Percentiles rank a stretch among this genome's conserved stretches.
Conservation (phyloP, 1,140 invertebrate genomes). For the Drosophila kanapiae region DNA sequence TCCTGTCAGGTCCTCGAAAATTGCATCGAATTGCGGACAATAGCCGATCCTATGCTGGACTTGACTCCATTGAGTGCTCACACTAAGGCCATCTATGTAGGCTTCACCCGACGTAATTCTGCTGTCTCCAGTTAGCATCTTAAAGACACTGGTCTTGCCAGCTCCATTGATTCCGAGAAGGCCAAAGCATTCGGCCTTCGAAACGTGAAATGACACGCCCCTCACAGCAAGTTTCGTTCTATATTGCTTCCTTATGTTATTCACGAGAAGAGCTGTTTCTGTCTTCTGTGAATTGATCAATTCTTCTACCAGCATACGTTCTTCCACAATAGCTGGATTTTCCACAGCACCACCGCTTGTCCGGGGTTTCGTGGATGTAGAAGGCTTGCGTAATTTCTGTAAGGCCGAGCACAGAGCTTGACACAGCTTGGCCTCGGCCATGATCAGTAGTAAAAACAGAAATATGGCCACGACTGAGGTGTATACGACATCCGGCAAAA, state of each 20-base stretch:
- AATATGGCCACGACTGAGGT: not conserved
- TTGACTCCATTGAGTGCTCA: slow-evolving; percentile 83
- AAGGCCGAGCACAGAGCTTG: fast-evolving
- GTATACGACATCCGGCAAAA: slow-evolving; percentile 56
- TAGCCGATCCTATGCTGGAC: slow-evolving; percentile 90
- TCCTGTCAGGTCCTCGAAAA: slow-evolving; percentile 93
- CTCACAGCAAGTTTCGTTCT: slow-evolving; percentile 88
- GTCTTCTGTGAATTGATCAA: slow-evolving; percentile 21
- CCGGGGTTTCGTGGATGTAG: not conserved
- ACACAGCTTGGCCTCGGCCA: slow-evolving; percentile 33
- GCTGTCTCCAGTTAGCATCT: slow-evolving; percentile 94
- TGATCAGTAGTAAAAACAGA: slow-evolving; percentile 38
- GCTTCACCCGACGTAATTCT: slow-evolving; percentile 86
- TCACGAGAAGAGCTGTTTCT: slow-evolving; percentile 79
- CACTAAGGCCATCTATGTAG: slow-evolving; percentile 86
- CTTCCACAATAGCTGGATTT: slow-evolving; percentile 19
- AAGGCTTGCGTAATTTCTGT: not conserved
- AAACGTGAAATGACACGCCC: slow-evolving; percentile 88
- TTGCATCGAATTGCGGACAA: slow-evolving; percentile 94
- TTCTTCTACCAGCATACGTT: slow-evolving; percentile 72
- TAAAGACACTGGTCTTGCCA: slow-evolving; percentile 94
- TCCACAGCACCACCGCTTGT: not conserved
- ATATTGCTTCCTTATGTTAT: slow-evolving; percentile 89
- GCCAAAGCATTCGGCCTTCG: slow-evolving; percentile 92
- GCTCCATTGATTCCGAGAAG: slow-evolving; percentile 95